These are phyloP conservation scores for Acronicta aceris DNA, from an alignment of 2,888 invertebrate genomes.

Conservation along the genomic window DNA sequence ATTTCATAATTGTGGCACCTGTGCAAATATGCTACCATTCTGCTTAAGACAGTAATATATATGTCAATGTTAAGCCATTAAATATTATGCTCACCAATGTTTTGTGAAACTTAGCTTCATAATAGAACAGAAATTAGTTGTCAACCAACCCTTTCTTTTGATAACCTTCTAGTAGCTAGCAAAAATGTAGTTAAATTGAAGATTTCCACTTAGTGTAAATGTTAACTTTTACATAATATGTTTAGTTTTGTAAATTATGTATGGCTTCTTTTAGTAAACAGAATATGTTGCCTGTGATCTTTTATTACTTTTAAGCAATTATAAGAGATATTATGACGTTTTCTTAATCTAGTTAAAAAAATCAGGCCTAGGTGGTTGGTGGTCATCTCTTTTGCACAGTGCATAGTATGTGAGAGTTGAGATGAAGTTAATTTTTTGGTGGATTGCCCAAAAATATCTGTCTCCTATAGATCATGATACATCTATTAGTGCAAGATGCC, in stretches of 20 bases:
- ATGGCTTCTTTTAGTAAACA: conserved; percentile 24
- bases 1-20: conserved; percentile 14
- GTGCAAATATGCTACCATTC: conserved; percentile 16
- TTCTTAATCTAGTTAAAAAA: too few species aligned
- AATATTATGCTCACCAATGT: too few species aligned
- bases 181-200: conserved; percentile 36
- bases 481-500: too few species aligned
- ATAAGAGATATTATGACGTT: conserved; percentile 12
- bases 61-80: too few species aligned
- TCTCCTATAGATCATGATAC: too few species aligned
- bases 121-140: conserved; percentile 1
- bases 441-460: too few species aligned
- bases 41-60: too few species aligned
- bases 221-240: conserved; percentile 11
- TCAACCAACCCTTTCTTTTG: conserved; percentile 13
- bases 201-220: conserved; percentile 26
- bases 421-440: too few species aligned
- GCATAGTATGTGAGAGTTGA: too few species aligned
- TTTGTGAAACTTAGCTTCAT: background rate
- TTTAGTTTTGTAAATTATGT: too few species aligned
- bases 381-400: too few species aligned
- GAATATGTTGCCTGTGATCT: conserved; percentile 29
- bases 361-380: too few species aligned
- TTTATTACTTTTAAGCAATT: conserved; percentile 27
- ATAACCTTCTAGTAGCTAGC: conserved; percentile 2